Evolutionary conservation across 2,113 vertebrate genomes (phyloP).

Genomic region (Pagrus major): DNA sequence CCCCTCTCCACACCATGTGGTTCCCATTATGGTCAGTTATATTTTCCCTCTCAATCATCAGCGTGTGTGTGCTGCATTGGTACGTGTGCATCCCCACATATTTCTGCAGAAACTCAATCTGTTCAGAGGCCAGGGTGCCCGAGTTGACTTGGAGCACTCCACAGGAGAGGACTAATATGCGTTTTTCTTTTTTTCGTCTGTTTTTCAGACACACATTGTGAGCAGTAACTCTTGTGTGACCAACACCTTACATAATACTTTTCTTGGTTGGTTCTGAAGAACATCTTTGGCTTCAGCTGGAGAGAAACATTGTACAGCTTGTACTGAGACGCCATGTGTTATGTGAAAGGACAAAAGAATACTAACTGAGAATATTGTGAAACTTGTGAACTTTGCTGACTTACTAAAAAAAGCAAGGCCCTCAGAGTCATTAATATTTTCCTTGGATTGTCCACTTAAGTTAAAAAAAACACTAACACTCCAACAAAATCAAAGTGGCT

Average conservation of each 20-base stretch:
- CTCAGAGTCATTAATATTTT: not conserved
- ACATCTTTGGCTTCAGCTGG: not conserved
- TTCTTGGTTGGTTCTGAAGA: not conserved
- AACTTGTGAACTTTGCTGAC: not conserved
- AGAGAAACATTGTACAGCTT: not conserved
- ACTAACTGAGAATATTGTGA: not conserved
- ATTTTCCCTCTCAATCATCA: slow-evolving; percentile 71
- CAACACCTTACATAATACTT: not conserved
- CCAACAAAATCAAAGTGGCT: too few species aligned
- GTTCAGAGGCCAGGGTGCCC: slow-evolving; percentile 40
- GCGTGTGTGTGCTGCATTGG: slow-evolving; percentile 2
- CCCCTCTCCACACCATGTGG: slow-evolving; percentile 76
- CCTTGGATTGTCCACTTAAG: not conserved
- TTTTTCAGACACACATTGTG: not conserved
- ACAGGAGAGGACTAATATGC: not conserved
- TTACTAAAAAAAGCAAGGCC: not conserved
- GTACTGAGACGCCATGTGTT: not conserved
- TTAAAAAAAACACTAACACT: too few species aligned
- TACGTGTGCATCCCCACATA: slow-evolving; percentile 43
- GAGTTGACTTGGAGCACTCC: slow-evolving; percentile 10
- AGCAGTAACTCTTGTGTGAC: slow-evolving; percentile 7
- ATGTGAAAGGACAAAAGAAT: not conserved
- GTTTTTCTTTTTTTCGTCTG: not conserved
- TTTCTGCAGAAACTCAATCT: slow-evolving; percentile 80
- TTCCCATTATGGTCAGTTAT: slow-evolving; percentile 80